phyloP scores from a whole-genome alignment of 2,888 invertebrate species.

The Drosophila leonis region DNA sequence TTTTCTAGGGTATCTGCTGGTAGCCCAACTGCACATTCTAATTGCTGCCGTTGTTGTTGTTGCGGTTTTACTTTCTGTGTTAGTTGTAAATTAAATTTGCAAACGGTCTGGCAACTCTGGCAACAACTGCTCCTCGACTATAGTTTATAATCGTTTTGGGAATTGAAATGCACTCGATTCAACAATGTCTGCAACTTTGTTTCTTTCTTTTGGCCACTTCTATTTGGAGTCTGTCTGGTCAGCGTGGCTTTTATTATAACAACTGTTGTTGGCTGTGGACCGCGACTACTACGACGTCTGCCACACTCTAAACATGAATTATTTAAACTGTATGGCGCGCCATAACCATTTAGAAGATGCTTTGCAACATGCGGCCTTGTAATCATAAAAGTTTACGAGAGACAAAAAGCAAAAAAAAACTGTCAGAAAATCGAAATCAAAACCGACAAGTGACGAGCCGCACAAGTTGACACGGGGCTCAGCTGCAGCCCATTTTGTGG shows the following conservation, averaged over 20 bases:
- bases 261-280: conserved; percentile 1
- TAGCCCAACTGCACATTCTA: not conserved
- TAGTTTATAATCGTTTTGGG: conserved; percentile 81
- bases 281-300: conserved; percentile 9
- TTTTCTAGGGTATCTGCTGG: conserved; percentile 3
- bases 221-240: conserved; percentile 61
- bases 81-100: conserved; percentile 78
- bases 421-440: conserved; percentile 58
- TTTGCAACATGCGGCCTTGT: conserved; percentile 71
- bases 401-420: not conserved
- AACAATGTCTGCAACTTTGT: conserved; percentile 63
- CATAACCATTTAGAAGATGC: conserved; percentile 73
- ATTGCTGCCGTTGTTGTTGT: conserved; percentile 22
- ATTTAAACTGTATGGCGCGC: conserved; percentile 69
- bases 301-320: conserved; percentile 64
- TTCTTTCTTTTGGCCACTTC: not conserved
- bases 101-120: conserved; percentile 72
- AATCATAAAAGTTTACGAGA: conserved; percentile 79
- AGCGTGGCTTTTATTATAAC: conserved; percentile 75
- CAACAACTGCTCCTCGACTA: conserved; percentile 11
- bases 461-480: conserved; percentile 49
- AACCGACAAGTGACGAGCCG: conserved; percentile 69
- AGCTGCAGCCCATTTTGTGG: conserved; percentile 69
- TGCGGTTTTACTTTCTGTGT: conserved; percentile 53
- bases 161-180: conserved; percentile 79